phyloP scores from a whole-genome alignment of 2,888 invertebrate species.

The Synergus japonicus region DNA sequence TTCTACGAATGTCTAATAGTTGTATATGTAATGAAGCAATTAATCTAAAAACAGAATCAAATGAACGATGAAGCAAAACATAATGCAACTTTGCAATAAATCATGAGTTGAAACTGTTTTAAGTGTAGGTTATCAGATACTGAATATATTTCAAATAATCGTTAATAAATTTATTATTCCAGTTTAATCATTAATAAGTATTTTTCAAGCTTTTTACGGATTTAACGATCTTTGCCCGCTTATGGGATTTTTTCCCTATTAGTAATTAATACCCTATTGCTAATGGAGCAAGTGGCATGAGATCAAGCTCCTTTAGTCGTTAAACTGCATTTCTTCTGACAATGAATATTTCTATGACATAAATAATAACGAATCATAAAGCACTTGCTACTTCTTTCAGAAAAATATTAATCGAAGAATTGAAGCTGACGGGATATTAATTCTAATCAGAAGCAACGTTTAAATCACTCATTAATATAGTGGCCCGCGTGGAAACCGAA shows the following conservation, averaged over 20 bases:
- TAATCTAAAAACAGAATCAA: conserved; percentile 21
- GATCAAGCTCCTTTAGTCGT: conserved; percentile 3
- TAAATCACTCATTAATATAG: neutral
- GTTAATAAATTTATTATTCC: conserved; percentile 31
- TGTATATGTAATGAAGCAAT: neutral
- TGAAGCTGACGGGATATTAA: neutral
- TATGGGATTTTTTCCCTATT: neutral
- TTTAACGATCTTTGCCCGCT: conserved; percentile 13
- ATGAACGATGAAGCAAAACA: neutral
- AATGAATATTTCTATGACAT: conserved; percentile 5
- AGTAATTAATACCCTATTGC: conserved; percentile 15
- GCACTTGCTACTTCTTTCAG: neutral
- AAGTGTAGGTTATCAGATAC: neutral
- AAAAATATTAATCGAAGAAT: neutral
- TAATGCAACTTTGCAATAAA: conserved; percentile 16
- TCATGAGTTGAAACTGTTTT: conserved; percentile 10
- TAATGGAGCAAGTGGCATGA: conserved; percentile 13
- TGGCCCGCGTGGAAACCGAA: neutral
- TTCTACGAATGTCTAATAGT: neutral
- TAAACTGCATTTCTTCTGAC: conserved; percentile 15
- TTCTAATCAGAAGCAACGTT: neutral
- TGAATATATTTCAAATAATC: conserved; percentile 31
- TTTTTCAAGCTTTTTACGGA: neutral
- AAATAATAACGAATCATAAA: neutral
- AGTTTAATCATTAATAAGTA: conserved; percentile 34